These are phyloP conservation scores for Apodemia hepburni DNA, from an alignment of 2,888 invertebrate genomes.

Conservation along the genomic window DNA sequence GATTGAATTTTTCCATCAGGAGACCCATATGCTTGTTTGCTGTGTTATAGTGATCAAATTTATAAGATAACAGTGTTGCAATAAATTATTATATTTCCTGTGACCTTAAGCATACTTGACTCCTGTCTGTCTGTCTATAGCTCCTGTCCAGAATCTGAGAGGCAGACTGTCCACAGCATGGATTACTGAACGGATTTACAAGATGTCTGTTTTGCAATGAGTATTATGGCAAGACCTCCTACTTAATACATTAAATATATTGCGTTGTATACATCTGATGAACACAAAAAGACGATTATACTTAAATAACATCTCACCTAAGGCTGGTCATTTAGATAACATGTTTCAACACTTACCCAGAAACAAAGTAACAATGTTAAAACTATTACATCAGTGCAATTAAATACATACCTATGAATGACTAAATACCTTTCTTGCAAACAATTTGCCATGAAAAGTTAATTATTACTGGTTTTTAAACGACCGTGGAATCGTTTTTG, in stretches of 20 bases:
- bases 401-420: conserved; percentile 4
- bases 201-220: neutral
- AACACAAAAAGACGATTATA: conserved; percentile 13
- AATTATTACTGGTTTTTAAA: neutral
- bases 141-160: no score
- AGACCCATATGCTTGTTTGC: no score
- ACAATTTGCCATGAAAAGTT: neutral
- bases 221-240: neutral
- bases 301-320: conserved; percentile 6
- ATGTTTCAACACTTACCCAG: conserved; percentile 7
- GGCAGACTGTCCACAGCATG: no score
- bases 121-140: no score
- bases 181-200: neutral
- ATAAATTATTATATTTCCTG: no score
- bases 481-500: neutral
- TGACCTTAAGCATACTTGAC: no score
- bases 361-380: conserved; percentile 15
- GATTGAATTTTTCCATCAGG: no score
- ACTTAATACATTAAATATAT: neutral
- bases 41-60: no score
- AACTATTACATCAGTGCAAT: conserved; percentile 12
- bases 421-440: neutral
- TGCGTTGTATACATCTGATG: conserved; percentile 2
- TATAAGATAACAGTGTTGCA: no score
- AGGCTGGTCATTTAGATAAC: conserved; percentile 6